phyloP scores from a whole-genome alignment of 1,140 invertebrate species.

The Centruroides vittatus region DNA sequence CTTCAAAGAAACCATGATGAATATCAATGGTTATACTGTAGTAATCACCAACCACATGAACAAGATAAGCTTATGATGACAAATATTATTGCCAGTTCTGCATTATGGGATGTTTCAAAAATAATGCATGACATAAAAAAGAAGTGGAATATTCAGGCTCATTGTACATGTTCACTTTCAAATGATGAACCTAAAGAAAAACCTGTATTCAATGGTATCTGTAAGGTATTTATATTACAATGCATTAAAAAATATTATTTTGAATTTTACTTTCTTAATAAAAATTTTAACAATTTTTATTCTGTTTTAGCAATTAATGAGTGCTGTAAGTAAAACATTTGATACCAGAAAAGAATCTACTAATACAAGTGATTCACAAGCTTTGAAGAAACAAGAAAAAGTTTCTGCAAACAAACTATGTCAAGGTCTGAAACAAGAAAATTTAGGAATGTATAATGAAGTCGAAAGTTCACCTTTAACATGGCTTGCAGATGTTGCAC shows the following conservation, averaged over 20 bases:
- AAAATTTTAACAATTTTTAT: too few species aligned
- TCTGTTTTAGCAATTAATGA: constrained; percentile 1
- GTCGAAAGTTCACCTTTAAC: constrained; percentile 38
- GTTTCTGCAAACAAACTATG: too few species aligned
- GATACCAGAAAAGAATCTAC: neutral
- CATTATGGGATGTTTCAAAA: constrained; percentile 53
- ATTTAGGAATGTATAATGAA: constrained; percentile 16
- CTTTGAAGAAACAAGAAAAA: too few species aligned
- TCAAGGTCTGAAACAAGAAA: too few species aligned
- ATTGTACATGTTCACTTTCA: constrained; percentile 6
- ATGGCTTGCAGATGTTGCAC: constrained; percentile 52
- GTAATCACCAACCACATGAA: constrained; percentile 59
- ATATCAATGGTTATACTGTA: constrained; percentile 75
- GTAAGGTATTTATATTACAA: neutral
- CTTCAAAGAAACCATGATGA: constrained; percentile 45
- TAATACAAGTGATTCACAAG: too few species aligned
- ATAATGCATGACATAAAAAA: constrained; percentile 60
- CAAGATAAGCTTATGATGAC: constrained; percentile 81
- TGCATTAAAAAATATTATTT: too few species aligned
- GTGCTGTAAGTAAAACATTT: constrained; percentile 6
- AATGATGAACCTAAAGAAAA: neutral
- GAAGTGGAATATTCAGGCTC: constrained; percentile 56
- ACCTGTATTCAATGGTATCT: constrained; percentile 1
- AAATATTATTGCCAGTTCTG: constrained; percentile 84
- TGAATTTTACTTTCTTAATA: too few species aligned